Evolutionary conservation across 2,113 vertebrate species (phyloP).

Genomic region (Colaptes auratus): DNA sequence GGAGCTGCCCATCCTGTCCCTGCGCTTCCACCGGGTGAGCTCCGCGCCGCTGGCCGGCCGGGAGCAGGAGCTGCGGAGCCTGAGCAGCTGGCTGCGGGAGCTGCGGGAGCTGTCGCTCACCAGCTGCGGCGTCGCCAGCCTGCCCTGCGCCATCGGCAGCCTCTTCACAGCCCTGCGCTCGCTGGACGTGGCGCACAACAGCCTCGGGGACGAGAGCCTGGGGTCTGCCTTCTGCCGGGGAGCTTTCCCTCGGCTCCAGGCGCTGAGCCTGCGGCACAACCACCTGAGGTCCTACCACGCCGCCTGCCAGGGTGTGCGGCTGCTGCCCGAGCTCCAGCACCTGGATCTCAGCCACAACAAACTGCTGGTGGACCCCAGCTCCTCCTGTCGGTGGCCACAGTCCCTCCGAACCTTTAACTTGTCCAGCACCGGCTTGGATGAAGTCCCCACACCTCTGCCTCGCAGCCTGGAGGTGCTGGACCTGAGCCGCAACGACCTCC

Average conservation of each 20-base stretch:
- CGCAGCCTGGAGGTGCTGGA: constrained; percentile 60
- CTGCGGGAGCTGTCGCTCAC: constrained; percentile 66
- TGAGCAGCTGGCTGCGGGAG: constrained; percentile 63
- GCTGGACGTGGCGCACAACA: constrained; percentile 74
- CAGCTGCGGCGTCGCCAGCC: neutral
- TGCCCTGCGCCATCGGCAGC: constrained; percentile 55
- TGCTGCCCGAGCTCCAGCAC: neutral
- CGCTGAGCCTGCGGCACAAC: constrained; percentile 60
- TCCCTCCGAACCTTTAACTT: constrained; percentile 63
- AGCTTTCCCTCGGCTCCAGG: constrained; percentile 67
- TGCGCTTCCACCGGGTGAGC: constrained; percentile 64
- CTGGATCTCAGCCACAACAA: constrained; percentile 77
- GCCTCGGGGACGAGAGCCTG: constrained; percentile 28
- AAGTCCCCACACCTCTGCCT: constrained; percentile 58
- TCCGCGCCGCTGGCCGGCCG: neutral
- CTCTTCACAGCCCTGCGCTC: constrained; percentile 39
- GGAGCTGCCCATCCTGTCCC: constrained; percentile 21
- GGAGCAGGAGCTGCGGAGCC: neutral
- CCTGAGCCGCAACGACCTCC: constrained; percentile 70
- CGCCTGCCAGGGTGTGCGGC: constrained; percentile 5
- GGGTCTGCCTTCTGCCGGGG: constrained; percentile 27
- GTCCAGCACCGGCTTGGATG: constrained; percentile 50
- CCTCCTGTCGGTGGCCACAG: constrained; percentile 66
- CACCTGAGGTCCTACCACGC: constrained; percentile 36
- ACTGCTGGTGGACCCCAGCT: neutral